Evolutionary conservation across 1,140 invertebrate genomes (phyloP), one percentile per base, ranked within the genome.

Genomic region (Littorina saxatilis): DNA sequence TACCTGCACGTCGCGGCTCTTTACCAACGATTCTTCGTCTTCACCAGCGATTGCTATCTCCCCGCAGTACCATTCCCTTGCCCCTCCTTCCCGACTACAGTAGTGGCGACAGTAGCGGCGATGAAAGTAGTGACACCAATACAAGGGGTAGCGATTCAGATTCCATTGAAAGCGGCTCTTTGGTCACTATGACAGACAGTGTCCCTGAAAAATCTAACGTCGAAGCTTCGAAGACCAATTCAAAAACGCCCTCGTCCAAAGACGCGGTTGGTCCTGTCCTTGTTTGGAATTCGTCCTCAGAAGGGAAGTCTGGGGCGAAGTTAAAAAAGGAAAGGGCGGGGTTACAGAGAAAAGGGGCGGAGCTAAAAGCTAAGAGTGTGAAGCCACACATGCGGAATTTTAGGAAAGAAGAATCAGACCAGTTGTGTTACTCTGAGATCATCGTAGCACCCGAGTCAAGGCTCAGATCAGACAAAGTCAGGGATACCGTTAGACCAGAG

Each of bases 61-160:
- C 1, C 66, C 66, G 66, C 35, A 2, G 2, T 1, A 32, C 15
- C 3, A 20, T 39, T 9, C 66, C 66, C 35, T 32, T 68, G 11
- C 66, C 66, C 23, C 66, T 68, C 35, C 32, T 32, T 4, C 66
- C 66, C 1, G 66, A 68, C 66, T 68, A 68, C 66, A 68, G 37
- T 23, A 68, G 66, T 5, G 66, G 23, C 3, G 35, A 39, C 32
- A 68, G 66, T 35, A 68, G 66, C 35, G 39, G 66, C 66, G 17
- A 40, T 35, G 5, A 32, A 0, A 39, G 27, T 4, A 39, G 35
- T 35, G 66, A 68, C 35, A 9, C 32, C 35, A 5, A 63, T 3
- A 27, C 29, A n/a, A 32, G n/a, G 27, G 29, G 11, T 7, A 32
- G 9, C 1, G 61, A 32, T n/a, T n/a, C n/a, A n/a, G n/a, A n/a